Evolutionary conservation across 1,140 invertebrate genomes (phyloP), one percentile per base, ranked within the genome.

Genomic region (Calephelis nemesis): DNA sequence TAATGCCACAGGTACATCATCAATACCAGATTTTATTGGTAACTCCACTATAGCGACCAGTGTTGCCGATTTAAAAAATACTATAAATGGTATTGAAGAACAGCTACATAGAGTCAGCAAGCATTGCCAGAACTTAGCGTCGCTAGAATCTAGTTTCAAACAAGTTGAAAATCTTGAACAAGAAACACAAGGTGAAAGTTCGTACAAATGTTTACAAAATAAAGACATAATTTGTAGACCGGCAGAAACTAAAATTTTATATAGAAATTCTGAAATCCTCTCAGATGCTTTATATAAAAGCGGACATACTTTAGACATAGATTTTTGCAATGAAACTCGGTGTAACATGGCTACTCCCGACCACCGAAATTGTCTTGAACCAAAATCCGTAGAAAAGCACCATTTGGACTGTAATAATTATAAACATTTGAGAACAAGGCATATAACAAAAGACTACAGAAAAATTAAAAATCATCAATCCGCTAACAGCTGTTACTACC

Each of bases 61-160:
- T 63, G 79, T 88, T 1, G 81, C 81, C 7, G 79, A 90, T 64
- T 74, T 90, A 48, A 85, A 84, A 66, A 79, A 81, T 49, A 88
- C 83, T 72, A 85, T 88, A 60, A 70, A 75, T 62, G 75, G 77
- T 7, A 73, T 90, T 30, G 85, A 88, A 73, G 71, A 83, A 40
- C 81, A 89, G 70, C 69, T 89, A 11, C 74, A 78, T 62, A 79
- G 75, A 75, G 81, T 86, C 7, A 87, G 76, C 65, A 77, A 79
- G 64, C 81, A 84, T 49, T 86, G 81, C 63, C 76, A 71, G 1
- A 75, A 83, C 47, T 66, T 88, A 12, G 62, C 70, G 12, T 75
- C 62, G 42, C 45, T 78, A 4, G 75, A 80, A 47, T 68, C 74
- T 11, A 77, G 45, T 63, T 73, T 75, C 39, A 70, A 49, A 15